Percentiles rank a stretch among this genome's conserved stretches.
Conservation (phyloP, 2,888 invertebrate genomes). For the Perizoma flavofasciatum region DNA sequence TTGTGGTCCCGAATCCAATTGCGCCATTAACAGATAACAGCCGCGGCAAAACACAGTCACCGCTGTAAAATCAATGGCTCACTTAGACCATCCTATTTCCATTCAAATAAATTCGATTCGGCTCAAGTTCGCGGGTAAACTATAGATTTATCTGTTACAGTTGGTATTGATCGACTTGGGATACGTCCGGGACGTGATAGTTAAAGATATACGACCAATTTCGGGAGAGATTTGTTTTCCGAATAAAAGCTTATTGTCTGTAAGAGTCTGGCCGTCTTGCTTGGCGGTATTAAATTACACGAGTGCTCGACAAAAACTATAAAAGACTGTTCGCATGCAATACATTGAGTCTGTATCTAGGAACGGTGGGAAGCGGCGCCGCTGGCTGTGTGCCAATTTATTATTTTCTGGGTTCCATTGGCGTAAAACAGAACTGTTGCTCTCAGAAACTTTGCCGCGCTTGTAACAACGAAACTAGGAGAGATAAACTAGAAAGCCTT, state of each 20-base stretch:
- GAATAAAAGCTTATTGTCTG: constrained; percentile 58
- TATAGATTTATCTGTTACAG: constrained; percentile 42
- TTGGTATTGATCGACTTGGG: constrained; percentile 48
- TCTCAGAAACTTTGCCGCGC: constrained; percentile 42
- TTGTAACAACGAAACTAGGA: constrained; percentile 13
- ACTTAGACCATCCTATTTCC: constrained; percentile 57
- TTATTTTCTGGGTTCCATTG: constrained; percentile 55
- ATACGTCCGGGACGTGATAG: constrained; percentile 39
- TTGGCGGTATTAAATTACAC: constrained; percentile 61
- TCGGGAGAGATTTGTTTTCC: constrained; percentile 54
- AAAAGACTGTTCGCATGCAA: constrained; percentile 63
- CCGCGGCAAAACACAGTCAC: constrained; percentile 57
- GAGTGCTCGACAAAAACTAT: constrained; percentile 60
- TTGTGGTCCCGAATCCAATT: constrained; percentile 62
- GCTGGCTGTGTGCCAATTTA: constrained; percentile 67
- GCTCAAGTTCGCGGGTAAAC: constrained; percentile 50
- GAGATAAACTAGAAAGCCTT: constrained; percentile 9
- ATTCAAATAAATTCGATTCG: constrained; percentile 57
- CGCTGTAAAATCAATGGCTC: constrained; percentile 68
- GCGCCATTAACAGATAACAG: constrained; percentile 62
- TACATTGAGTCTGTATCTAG: constrained; percentile 57
- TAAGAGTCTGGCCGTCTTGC: constrained; percentile 45
- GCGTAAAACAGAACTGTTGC: constrained; percentile 48
- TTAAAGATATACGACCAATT: constrained; percentile 53
- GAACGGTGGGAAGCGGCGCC: constrained; percentile 43